Percentiles rank a stretch among this genome's conserved stretches.
These are phyloP conservation scores for Hydrolagus affinis DNA, from an alignment of 2,113 vertebrate genomes.

Conservation along the genomic window DNA sequence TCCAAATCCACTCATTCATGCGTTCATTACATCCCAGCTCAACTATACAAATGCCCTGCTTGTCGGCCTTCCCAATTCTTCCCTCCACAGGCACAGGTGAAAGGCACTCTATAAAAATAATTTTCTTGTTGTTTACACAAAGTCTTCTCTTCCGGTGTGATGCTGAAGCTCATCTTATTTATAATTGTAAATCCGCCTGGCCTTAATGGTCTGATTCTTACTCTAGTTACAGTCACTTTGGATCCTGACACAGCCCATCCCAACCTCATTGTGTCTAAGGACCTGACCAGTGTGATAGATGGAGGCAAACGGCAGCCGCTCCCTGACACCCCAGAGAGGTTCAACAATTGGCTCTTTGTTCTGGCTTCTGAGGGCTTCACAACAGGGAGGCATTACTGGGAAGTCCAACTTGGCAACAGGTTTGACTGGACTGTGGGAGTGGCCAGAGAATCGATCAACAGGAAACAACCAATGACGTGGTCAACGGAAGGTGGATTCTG, in stretches of 20 bases:
- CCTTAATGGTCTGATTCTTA: not conserved
- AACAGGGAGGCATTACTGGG: constrained; percentile 54
- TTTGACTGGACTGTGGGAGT: constrained; percentile 35
- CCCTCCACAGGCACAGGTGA: too few species aligned
- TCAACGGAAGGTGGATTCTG: constrained; percentile 32
- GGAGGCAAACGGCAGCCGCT: constrained; percentile 33
- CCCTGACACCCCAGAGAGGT: constrained; percentile 48
- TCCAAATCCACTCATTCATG: too few species aligned
- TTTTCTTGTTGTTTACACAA: too few species aligned
- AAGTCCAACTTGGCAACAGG: constrained; percentile 43
- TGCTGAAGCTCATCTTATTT: too few species aligned
- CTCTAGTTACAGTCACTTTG: constrained; percentile 46
- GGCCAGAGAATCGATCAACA: constrained; percentile 1
- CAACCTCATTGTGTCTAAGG: constrained; percentile 47
- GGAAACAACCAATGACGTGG: constrained; percentile 20
- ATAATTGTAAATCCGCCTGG: too few species aligned
- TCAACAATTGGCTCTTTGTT: constrained; percentile 42
- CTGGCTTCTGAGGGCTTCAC: constrained; percentile 47
- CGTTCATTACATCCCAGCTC: too few species aligned
- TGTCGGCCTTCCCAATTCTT: too few species aligned
- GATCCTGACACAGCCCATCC: constrained; percentile 53
- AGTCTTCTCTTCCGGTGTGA: too few species aligned
- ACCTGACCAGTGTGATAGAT: constrained; percentile 45
- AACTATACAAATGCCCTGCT: too few species aligned
- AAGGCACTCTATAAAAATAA: too few species aligned